These are phyloP conservation scores for Holacanthella duospinosa DNA, from an alignment of 2,888 invertebrate genomes.

Conservation along the genomic window DNA sequence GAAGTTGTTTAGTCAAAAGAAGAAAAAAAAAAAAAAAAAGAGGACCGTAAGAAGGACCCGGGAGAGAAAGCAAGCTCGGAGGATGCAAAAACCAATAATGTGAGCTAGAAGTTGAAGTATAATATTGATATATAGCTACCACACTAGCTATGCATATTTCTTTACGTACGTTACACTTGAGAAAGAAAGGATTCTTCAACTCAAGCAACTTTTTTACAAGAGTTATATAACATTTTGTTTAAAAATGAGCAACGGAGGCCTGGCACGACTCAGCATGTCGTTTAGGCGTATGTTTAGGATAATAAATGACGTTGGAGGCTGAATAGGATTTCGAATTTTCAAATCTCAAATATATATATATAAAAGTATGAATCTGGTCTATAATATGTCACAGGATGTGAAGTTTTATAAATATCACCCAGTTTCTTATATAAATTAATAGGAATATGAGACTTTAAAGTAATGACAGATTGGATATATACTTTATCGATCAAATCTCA, in stretches of 20 bases:
- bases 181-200: too few relatives aligned
- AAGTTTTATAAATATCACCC: too few relatives aligned
- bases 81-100: neutral
- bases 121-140: constrained; percentile 1
- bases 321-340: neutral
- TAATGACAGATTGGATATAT: too few relatives aligned
- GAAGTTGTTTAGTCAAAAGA: neutral
- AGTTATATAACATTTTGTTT: neutral
- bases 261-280: constrained; percentile 22
- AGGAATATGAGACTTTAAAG: too few relatives aligned
- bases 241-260: constrained; percentile 1
- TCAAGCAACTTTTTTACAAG: too few relatives aligned
- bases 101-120: too few relatives aligned
- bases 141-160: too few relatives aligned
- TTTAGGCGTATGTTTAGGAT: constrained; percentile 22
- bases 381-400: too few relatives aligned
- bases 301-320: constrained; percentile 26
- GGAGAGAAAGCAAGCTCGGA: neutral
- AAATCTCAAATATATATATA: neutral
- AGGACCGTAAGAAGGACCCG: neutral
- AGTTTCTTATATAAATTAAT: too few relatives aligned
- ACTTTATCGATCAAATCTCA: too few relatives aligned
- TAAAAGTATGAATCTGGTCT: neutral
- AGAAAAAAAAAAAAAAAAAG: too few relatives aligned
- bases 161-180: too few relatives aligned